Evolutionary conservation across 2,113 vertebrate genomes (phyloP), one percentile per base, ranked within the genome.

Genomic region (Barbus barbus): DNA sequence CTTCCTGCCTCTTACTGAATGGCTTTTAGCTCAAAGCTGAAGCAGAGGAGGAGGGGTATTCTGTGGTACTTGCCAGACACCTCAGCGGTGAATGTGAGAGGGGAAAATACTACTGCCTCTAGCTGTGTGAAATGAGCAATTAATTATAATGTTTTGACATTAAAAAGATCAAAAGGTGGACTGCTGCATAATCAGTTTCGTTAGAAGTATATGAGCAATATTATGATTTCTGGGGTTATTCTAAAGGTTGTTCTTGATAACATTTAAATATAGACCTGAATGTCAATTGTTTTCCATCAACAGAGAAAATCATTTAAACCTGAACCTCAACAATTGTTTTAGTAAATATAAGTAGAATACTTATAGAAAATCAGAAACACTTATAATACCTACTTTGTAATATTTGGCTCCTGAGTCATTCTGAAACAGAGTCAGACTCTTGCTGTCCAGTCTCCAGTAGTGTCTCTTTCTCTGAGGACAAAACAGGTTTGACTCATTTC

Each of bases 381-480:
- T n/a, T n/a, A n/a, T n/a, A n/a, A 58, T 3, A 58, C 53, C 22
- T 58, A 96, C 96, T 95, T 98, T 99, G 85, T 99, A 99, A 90
- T 97, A 99, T 90, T 99, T 99, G 90, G 97, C 96, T 92, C 97
- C 97, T 51, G 96, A 97, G 91, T 99, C 97, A 69, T 98, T 98
- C 93, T 99, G 97, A 94, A 98, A 99, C 12, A 99, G 92, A 1
- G 96, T 98, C 88, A 99, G 93, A 91, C 96, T 97, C 92, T 99
- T 99, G 94, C 97, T 97, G 91, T 99, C 98, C 91, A 99, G 93
- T 88, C 97, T 96, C 98, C 98, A 99, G 88, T 97, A 99, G 95
- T 99, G 98, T 89, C 97, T 96, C 93, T 99, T 99, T 91, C 97
- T 94, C 97, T 99, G 93, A 83, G 92, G 88, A 94, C 6, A 85